Percentiles rank a stretch among this genome's conserved stretches.
These are phyloP conservation scores for Morinoia aosen DNA, from an alignment of 2,888 invertebrate species.

Conservation along the genomic window DNA sequence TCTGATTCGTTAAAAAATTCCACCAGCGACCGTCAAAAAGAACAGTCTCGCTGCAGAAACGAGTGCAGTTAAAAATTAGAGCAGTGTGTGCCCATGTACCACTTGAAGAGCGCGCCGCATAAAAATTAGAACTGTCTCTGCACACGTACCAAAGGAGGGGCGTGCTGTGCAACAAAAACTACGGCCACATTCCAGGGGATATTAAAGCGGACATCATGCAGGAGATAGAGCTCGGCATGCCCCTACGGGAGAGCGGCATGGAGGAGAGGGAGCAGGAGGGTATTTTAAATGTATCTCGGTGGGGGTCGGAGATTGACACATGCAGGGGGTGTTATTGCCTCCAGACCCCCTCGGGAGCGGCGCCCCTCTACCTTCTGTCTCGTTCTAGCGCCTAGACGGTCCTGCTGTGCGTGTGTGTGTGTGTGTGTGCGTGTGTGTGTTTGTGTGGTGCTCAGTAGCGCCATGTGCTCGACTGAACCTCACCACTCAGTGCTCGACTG, in stretches of 20 bases:
- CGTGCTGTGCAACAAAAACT: background rate
- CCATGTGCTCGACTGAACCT: too few relatives aligned
- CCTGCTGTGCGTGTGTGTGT: background rate
- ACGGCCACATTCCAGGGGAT: slow-evolving; percentile 2
- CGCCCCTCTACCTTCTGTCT: background rate
- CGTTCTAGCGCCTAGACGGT: background rate
- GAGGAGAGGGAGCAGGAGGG: slow-evolving; percentile 19
- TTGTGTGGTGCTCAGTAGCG: too few relatives aligned
- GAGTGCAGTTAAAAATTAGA: background rate
- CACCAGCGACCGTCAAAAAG: background rate
- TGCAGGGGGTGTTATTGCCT: slow-evolving; percentile 48
- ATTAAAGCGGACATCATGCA: slow-evolving; percentile 17
- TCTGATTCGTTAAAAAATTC: background rate
- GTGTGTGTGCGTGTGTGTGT: too few relatives aligned
- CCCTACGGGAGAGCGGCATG: slow-evolving; percentile 24
- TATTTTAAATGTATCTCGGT: slow-evolving; percentile 50
- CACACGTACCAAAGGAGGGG: background rate
- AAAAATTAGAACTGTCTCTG: slow-evolving; percentile 12
- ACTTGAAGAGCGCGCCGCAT: background rate
- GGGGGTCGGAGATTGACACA: slow-evolving; percentile 51
- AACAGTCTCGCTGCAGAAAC: background rate
- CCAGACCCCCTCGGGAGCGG: background rate
- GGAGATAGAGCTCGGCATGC: slow-evolving; percentile 15
- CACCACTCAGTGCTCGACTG: too few relatives aligned
- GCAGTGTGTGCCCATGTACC: background rate